A percentile compares a stretch with the other conserved stretches of the same genome.
Conservation (phyloP, 2,113 vertebrate genomes). For the Lycaon pictus region DNA sequence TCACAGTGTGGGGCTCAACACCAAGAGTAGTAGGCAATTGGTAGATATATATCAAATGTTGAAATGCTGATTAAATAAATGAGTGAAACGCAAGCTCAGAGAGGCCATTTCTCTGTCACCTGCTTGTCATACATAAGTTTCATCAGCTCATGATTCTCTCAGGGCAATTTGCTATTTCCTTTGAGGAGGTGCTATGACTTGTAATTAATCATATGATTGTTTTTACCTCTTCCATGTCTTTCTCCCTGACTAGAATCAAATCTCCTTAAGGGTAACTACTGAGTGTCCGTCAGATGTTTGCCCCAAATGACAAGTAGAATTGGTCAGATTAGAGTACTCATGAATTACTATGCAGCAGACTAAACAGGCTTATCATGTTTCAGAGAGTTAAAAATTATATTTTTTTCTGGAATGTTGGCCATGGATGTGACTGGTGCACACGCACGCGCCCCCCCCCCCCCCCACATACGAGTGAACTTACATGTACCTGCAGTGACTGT, state of each 20-base stretch:
- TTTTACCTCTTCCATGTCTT: not conserved
- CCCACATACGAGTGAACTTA: not conserved
- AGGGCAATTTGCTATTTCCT: not conserved
- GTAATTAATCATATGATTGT: not conserved
- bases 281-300: not conserved
- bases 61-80: not conserved
- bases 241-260: not conserved
- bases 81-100: not conserved
- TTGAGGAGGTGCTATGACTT: not conserved
- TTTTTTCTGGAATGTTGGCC: not conserved
- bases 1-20: not conserved
- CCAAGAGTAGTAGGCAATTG: not conserved
- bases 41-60: not conserved
- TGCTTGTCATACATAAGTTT: not conserved
- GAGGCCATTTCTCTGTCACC: not conserved
- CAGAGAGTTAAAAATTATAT: not conserved
- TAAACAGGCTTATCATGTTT: not conserved
- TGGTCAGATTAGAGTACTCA: not conserved
- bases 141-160: not conserved
- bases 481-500: fast-evolving
- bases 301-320: not conserved
- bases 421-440: too few species aligned
- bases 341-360: not conserved
- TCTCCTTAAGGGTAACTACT: not conserved
- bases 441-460: too few species aligned